A percentile compares a stretch with the other conserved stretches of the same genome.
phyloP scores from a whole-genome alignment of 2,113 vertebrate genomes.

The Nyctibius bracteatus region DNA sequence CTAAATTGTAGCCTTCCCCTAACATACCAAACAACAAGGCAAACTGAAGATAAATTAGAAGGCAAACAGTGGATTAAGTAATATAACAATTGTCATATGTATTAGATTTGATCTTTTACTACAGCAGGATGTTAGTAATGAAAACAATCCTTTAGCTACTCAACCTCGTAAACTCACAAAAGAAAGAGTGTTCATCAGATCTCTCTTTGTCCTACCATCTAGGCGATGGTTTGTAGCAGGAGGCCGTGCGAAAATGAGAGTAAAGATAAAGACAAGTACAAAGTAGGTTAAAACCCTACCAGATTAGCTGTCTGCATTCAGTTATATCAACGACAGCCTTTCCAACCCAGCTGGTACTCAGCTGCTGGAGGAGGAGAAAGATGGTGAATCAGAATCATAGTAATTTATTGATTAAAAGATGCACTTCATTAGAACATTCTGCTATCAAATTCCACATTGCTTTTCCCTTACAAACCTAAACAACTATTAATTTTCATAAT shows the following conservation, averaged over 20 bases:
- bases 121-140: conserved; percentile 49
- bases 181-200: background rate
- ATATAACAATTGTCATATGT: conserved; percentile 32
- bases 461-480: background rate
- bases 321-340: background rate
- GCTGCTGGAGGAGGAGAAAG: background rate
- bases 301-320: background rate
- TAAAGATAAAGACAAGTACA: background rate
- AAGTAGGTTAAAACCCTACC: background rate
- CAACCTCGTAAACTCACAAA: background rate
- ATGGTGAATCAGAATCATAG: background rate
- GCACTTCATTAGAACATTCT: background rate
- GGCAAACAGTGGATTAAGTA: conserved; percentile 40
- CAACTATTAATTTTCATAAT: background rate
- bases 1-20: background rate
- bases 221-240: background rate
- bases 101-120: conserved; percentile 53
- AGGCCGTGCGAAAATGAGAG: background rate
- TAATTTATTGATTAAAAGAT: conserved; percentile 17
- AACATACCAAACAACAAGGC: conserved; percentile 15
- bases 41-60: conserved; percentile 41
- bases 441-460: background rate
- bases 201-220: background rate
- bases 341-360: conserved; percentile 20
- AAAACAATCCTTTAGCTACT: conserved; percentile 46